A percentile compares a stretch with the other conserved stretches of the same genome.
Evolutionary conservation across 2,888 invertebrate genomes (phyloP).

Genomic region (Anagyrus pseudococci): DNA sequence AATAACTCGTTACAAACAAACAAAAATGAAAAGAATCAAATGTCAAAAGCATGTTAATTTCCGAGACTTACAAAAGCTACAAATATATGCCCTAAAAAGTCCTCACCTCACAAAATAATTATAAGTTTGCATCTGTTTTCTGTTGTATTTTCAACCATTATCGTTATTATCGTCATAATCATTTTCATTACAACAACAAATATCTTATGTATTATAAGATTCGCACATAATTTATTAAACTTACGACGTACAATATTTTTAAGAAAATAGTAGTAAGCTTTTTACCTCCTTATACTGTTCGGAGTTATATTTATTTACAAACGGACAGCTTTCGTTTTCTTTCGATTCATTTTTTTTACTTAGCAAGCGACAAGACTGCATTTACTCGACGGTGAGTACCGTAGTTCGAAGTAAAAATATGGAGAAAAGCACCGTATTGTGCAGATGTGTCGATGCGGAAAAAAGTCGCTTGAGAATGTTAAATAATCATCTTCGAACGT

Average conservation of each 20-base stretch:
- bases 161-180: too few species aligned
- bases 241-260: conserved; percentile 23
- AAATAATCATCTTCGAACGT: neutral
- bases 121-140: too few species aligned
- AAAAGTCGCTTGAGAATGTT: conserved; percentile 3
- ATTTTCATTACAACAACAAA: conserved; percentile 7
- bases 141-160: too few species aligned
- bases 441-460: neutral
- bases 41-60: too few species aligned
- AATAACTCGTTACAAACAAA: too few species aligned
- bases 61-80: too few species aligned
- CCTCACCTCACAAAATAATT: too few species aligned
- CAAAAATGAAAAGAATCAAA: too few species aligned
- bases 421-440: conserved; percentile 11
- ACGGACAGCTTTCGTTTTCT: conserved; percentile 5
- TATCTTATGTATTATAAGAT: conserved; percentile 5
- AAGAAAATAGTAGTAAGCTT: conserved; percentile 34
- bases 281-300: conserved; percentile 4
- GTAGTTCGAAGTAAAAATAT: conserved; percentile 13
- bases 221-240: conserved; percentile 18
- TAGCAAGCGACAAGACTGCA: neutral
- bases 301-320: conserved; percentile 23
- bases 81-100: too few species aligned
- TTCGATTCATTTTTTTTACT: conserved; percentile 1
- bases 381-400: conserved; percentile 6